Conservation (phyloP, 2,113 vertebrate species). For the Brienomyrus longianalis region DNA sequence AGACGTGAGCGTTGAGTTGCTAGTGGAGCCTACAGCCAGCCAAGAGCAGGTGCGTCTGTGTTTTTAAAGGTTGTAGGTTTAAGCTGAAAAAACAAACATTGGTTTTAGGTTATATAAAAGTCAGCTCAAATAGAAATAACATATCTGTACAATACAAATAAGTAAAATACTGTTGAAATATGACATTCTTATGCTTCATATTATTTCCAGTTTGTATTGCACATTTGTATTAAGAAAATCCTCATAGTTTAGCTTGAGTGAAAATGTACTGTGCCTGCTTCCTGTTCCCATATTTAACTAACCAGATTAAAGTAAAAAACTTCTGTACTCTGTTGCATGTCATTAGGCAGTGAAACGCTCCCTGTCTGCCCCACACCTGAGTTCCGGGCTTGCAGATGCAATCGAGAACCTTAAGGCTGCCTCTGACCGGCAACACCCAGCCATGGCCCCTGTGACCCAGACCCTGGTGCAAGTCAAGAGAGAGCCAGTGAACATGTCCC, state of each 20-base stretch:
- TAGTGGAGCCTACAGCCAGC: background rate
- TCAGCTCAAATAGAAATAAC: background rate
- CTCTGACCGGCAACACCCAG: slow-evolving; percentile 48
- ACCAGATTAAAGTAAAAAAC: background rate
- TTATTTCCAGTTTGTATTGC: background rate
- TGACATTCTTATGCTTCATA: background rate
- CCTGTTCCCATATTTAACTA: background rate
- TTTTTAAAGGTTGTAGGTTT: slow-evolving; percentile 10
- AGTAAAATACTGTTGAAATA: background rate
- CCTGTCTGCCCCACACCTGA: slow-evolving; percentile 42
- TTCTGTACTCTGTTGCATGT: background rate
- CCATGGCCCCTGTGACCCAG: slow-evolving; percentile 25
- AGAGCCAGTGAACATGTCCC: background rate
- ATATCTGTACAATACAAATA: background rate
- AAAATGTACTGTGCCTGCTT: background rate
- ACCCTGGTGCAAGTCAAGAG: too few relatives aligned
- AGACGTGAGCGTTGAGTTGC: background rate
- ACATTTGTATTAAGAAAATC: background rate
- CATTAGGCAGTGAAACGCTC: slow-evolving; percentile 34
- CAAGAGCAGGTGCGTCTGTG: background rate
- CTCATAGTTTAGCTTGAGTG: background rate
- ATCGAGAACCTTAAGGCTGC: slow-evolving; percentile 50
- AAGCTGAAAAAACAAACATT: background rate
- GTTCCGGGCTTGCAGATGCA: slow-evolving; percentile 14
- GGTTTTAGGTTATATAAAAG: background rate